phyloP scores from a whole-genome alignment of 2,888 invertebrate species.

The Labia minor region DNA sequence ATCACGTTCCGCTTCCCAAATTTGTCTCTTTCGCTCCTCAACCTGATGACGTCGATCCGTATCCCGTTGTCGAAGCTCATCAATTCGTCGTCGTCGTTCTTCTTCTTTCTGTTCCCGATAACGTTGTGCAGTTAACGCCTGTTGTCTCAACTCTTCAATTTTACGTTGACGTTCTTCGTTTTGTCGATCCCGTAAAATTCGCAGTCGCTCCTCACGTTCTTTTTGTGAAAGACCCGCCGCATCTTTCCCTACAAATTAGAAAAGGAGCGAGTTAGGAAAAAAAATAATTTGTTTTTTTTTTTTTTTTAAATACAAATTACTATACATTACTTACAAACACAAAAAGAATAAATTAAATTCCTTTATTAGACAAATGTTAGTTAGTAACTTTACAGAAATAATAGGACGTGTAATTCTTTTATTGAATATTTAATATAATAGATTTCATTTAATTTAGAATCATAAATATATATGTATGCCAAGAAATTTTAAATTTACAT shows the following conservation, averaged over 20 bases:
- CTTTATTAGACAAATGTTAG: too few species aligned
- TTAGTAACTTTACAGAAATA: too few species aligned
- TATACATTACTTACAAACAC: too few species aligned
- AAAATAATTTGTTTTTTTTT: neutral
- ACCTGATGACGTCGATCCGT: slow-evolving; percentile 57
- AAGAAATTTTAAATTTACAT: too few species aligned
- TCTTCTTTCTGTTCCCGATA: slow-evolving; percentile 82
- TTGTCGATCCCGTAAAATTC: slow-evolving; percentile 63
- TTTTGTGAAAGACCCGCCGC: slow-evolving; percentile 25
- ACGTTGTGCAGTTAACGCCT: slow-evolving; percentile 77
- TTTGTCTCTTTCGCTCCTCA: slow-evolving; percentile 79
- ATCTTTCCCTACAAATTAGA: slow-evolving; percentile 24
- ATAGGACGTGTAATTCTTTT: too few species aligned
- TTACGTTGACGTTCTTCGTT: slow-evolving; percentile 81
- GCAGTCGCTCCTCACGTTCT: slow-evolving; percentile 35
- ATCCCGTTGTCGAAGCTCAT: slow-evolving; percentile 69
- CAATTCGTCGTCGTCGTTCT: slow-evolving; percentile 68
- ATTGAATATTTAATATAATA: too few species aligned
- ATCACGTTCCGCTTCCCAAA: slow-evolving; percentile 80
- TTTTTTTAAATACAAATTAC: too few species aligned
- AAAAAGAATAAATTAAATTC: too few species aligned
- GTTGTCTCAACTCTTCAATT: slow-evolving; percentile 78
- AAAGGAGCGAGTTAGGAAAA: neutral
- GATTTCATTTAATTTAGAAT: too few species aligned
- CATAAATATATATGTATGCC: too few species aligned